phyloP scores from a whole-genome alignment of 2,113 vertebrate genomes.

The Antechinus flavipes region DNA sequence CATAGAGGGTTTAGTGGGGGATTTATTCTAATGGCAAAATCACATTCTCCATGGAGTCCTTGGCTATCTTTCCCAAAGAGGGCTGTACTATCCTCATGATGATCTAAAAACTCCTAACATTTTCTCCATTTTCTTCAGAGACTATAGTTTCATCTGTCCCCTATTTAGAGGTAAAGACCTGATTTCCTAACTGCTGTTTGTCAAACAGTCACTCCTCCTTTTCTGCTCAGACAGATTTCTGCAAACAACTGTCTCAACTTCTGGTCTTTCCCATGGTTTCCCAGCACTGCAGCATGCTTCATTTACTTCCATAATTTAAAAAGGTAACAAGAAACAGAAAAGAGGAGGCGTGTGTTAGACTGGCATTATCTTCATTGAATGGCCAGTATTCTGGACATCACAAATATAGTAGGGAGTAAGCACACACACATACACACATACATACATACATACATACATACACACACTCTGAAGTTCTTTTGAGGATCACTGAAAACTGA shows the following conservation, averaged over 20 bases:
- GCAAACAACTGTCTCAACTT: not conserved
- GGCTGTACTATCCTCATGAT: not conserved
- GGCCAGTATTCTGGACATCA: not conserved
- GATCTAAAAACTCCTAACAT: not conserved
- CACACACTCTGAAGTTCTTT: not conserved
- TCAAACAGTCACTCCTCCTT: not conserved
- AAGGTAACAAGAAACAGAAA: not conserved
- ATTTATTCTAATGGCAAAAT: not conserved
- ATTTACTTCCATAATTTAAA: not conserved
- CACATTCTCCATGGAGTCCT: not conserved
- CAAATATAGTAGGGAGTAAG: not conserved
- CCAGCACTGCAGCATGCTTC: not conserved
- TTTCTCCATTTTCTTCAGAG: not conserved
- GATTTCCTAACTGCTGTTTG: not conserved
- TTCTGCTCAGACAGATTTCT: not conserved
- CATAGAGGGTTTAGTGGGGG: not conserved
- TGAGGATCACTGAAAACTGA: constrained; percentile 41
- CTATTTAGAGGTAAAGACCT: not conserved
- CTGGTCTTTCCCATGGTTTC: not conserved
- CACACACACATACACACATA: not conserved
- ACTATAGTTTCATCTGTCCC: not conserved
- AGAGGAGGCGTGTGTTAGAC: not conserved
- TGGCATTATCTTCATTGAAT: not conserved
- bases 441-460: not conserved
- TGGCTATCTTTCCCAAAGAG: not conserved